Conservation (phyloP, 2,113 vertebrate genomes). For the Cebus imitator region DNA sequence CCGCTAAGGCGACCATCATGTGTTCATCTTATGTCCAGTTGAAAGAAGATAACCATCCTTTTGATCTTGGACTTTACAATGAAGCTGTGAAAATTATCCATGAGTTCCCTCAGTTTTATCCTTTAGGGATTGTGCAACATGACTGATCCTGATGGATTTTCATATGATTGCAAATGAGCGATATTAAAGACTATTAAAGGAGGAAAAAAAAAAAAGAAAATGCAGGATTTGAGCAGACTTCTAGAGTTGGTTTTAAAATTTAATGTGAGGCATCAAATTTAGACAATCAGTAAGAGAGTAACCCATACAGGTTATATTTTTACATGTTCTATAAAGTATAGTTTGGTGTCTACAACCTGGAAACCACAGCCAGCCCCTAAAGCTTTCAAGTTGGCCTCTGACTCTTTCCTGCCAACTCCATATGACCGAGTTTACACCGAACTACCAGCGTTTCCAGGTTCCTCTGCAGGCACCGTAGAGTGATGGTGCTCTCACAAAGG, state of each 20-base stretch:
- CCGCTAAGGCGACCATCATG: no score
- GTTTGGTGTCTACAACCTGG: not conserved
- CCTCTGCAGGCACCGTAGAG: not conserved
- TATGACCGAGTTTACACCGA: not conserved
- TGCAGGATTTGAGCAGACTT: not conserved
- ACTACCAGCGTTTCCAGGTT: not conserved
- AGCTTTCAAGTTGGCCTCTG: not conserved
- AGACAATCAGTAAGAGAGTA: not conserved
- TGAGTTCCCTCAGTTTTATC: no score
- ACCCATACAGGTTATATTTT: not conserved
- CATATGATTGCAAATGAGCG: no score
- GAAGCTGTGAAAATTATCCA: no score
- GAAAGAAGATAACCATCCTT: no score
- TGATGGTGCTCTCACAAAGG: not conserved
- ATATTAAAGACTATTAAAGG: no score
- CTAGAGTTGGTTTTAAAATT: not conserved
- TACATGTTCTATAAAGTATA: not conserved
- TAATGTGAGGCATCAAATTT: not conserved
- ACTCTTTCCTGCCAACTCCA: not conserved
- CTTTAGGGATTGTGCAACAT: no score
- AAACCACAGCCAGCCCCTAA: not conserved
- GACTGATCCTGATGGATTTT: no score
- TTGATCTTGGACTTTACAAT: no score
- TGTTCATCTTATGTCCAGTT: no score
- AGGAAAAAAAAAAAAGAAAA: no score